Base-by-base conservation (phyloP, 2,888 invertebrate genomes). In the Digitonthophagus gazella region DNA sequence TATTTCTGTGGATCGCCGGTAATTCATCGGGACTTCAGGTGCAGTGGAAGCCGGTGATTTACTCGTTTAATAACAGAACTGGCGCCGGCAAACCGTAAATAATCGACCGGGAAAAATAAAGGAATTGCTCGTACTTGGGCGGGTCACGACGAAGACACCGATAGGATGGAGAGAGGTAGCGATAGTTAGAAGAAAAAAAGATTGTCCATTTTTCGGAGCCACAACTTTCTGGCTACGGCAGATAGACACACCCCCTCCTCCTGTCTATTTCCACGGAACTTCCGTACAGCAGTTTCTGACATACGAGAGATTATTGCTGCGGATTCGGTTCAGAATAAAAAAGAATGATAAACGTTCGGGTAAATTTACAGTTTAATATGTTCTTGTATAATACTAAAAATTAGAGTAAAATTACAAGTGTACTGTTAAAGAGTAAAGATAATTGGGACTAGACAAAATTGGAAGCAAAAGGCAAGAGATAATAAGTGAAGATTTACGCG, bases 11-110 rank as follows among this genome's bases (percentile, higher is more conserved):
- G 11, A 44, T 44, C 28, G 28, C 28, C 28, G 28, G 66, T 66
- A 69, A 69, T 67, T 69, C 64, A 63, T 66, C 69, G 64, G 57
- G 22, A 58, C 58, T 70, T 70, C 70, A 70, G 66, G 70, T 70
- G 68, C 70, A 70, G 70, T 16, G 66, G 20, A 63, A 15, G 61
- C 65, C 56, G 68, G 74, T 75, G 75, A 76, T 76, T 76, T 76
- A 75, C 75, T 74, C 73, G 73, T 75, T 75, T 76, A 75, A 76
- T 76, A 76, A 75, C 75, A 73, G 73, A 72, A 72, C 72, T 74
- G 71, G 72, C 74, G 73, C 72, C 70, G 68, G 71, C 73, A 71
- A 73, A 72, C 72, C 76, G 75, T 76, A 76, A 75, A 76, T 75
- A 76, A 74, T 73, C 72, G 57, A 28, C 22, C 63, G 61, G 22